Evolutionary conservation across 2,888 invertebrate genomes (phyloP), one percentile per base, ranked within the genome.

Genomic region (Ophion ventricosus): DNA sequence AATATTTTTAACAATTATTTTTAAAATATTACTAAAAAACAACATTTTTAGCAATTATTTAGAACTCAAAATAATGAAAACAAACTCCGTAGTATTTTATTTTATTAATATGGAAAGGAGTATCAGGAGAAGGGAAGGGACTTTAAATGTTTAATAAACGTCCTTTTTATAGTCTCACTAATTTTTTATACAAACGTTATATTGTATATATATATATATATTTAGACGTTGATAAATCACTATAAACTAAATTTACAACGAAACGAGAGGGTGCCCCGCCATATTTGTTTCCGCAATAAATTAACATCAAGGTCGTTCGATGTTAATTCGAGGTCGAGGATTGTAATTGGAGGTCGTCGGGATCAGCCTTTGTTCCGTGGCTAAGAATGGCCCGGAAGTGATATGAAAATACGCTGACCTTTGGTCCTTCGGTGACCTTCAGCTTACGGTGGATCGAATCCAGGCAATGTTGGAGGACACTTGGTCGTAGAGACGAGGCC

Each of bases 401-500:
- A 11, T 17, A 4, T 4, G 57, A 8, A 23, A 8, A 2, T 20
- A 8, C 23, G 57, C 23, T 57, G 57, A 57, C 23, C 23, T 26
- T 26, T n/a, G n/a, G n/a, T 56, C 26, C 8, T 17, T 40, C 14
- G 14, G 7, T 40, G n/a, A 26, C 43, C n/a, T 63, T 92, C 89
- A 92, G 75, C 95, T 95, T 82, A 97, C 96, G 10, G 97, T 97
- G 88, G 97, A 96, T 89, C 95, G 95, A 89, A 98, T 97, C 98
- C 98, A 98, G 87, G 97, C 97, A 29, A 97, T 95, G 91, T 97
- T 97, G 0, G 97, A 96, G 17, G 96, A 95, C 75, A 97, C 96
- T 90, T 97, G 96, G 90, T 98, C 97, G 90, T 97, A 97, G 93
- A 97, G 96, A 86, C 97, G 94, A 0, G 97, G 97, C 86, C 97